Percentiles rank a stretch among this genome's conserved stretches.
Evolutionary conservation across 1,140 invertebrate species (phyloP).

Genomic region (Meloidogyne hapla): DNA sequence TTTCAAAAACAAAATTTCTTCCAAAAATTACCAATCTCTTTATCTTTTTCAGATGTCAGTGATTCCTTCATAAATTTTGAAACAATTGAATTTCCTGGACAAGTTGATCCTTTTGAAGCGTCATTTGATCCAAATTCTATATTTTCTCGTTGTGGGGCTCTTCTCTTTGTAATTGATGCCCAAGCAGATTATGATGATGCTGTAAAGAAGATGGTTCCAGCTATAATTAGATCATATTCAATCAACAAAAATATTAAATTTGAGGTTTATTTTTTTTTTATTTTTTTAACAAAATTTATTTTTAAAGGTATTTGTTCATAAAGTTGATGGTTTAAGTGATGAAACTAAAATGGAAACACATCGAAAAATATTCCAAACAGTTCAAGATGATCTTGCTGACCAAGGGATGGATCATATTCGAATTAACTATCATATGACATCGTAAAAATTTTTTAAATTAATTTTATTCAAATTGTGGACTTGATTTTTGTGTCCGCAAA

Average conservation of each 20-base stretch:
- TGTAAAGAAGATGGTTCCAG: conserved; percentile 83
- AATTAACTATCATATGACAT: conserved; percentile 82
- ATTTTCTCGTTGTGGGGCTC: conserved; percentile 79
- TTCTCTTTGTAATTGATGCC: conserved; percentile 98
- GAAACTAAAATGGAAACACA: conserved; percentile 70
- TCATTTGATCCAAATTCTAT: conserved; percentile 92
- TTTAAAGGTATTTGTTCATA: conserved; percentile 58
- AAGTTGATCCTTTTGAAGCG: conserved; percentile 94
- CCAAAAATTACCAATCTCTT: conserved; percentile 65
- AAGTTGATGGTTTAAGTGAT: conserved; percentile 62
- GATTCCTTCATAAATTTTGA: conserved; percentile 98
- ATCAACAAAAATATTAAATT: conserved; percentile 95
- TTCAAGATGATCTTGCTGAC: conserved; percentile 88
- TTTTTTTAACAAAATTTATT: no score
- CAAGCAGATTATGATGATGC: conserved; percentile 79
- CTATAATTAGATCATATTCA: conserved; percentile 89
- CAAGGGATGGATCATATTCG: conserved; percentile 71
- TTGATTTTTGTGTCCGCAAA: conserved; percentile 76
- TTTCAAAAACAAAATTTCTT: conserved; percentile 20
- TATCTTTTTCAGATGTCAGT: conserved; percentile 72
- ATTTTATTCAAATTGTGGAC: conserved; percentile 77
- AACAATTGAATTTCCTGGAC: conserved; percentile 99
- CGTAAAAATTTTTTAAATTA: conserved; percentile 7
- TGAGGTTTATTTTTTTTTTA: conserved; percentile 81
- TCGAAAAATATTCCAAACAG: conserved; percentile 91